Base-by-base conservation (phyloP, 2,113 vertebrate species). In the Neolamprologus brichardi region DNA sequence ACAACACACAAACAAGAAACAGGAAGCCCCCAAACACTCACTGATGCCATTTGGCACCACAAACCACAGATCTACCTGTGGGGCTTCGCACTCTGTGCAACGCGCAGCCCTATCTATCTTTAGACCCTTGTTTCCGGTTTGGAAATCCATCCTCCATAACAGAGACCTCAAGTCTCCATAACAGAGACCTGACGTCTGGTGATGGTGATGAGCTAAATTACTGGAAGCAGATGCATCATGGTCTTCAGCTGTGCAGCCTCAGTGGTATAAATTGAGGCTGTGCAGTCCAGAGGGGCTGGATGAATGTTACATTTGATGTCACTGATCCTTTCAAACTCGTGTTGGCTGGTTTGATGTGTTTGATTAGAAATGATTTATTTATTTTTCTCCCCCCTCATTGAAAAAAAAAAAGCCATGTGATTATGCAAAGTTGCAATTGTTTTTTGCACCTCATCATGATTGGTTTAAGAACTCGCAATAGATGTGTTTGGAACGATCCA, bases 21-120 rank as follows among this genome's bases (percentile, higher is more conserved):
- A 46, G 6, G 41, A 77, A 11, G 15, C 25, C 41, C 10, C 18
- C 10, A 64, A 37, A 37, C 60, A 20, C 11, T 37, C 32, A 64
- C 10, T 64, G 39, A 72, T 0, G n/a, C 8, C 37, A 70, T 20
- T 28, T 0, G 23, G 20, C 23, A 75, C 23, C 39, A 72, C 67
- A 72, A 72, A 44, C 37, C 67, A 49, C 41, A 49, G 70, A 49
- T 75, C 23, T 30, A 75, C 41, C 41, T 75, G 70, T 49, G 41
- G 41, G 6, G 41, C 23, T 75, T 75, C 4, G 4, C 6, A 18
- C 39, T 18, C 20, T 75, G 67, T 46, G 20, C 14, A 72, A 46
- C 5, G 1, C 6, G 14, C 67, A 46, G 23, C 70, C 8, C 39
- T 7, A 10, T 18, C 70, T 75, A 49, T 75, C 70, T 49, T 75